Evolutionary conservation across 2,888 invertebrate species (phyloP), one percentile per base, ranked within the genome.

Genomic region (Papilio gigon): DNA sequence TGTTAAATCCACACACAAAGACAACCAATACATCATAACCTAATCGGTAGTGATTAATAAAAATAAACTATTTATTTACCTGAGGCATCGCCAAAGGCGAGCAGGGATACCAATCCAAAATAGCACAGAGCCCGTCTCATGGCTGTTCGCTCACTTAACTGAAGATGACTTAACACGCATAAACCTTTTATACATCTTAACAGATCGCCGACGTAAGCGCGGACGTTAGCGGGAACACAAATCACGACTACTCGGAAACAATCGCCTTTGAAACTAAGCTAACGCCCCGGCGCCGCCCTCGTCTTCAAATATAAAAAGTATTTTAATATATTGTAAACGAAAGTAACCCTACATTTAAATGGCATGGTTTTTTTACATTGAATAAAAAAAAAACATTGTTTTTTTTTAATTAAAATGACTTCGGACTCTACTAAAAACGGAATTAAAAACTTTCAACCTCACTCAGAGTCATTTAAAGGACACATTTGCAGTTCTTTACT

Each of bases 171-270:
- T 68, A 72, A 66, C 72, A 71, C 67, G 72, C 71, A 73, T 60
- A 82, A 85, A 86, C 88, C 90, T 88, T 89, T 84, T 90, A 90
- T 90, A 90, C 83, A 74, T 72, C 71, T 74, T 74, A 71, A 73
- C 74, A 76, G 79, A 80, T 81, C 80, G 79, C 78, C 77, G 76
- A 74, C 75, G 77, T 79, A 78, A 80, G 79, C 81, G 78, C 79
- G 78, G 78, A 78, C 80, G 77, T 78, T 83, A 81, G 84, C 81
- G 79, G 75, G 78, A 79, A 79, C 76, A 82, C 79, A 27, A 77
- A 75, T 76, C 71, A 75, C 76, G 74, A 76, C 74, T 81, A 83
- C 78, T 74, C 81, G 80, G 84, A 86, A 87, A 86, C 81, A 80
- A 81, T 84, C 73, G 77, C 74, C 72, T 73, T 73, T 73, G 56